Percentiles rank a stretch among this genome's conserved stretches.
phyloP scores from a whole-genome alignment of 2,797 vertebrate genomes.

The Threskiornis aethiopicus region DNA sequence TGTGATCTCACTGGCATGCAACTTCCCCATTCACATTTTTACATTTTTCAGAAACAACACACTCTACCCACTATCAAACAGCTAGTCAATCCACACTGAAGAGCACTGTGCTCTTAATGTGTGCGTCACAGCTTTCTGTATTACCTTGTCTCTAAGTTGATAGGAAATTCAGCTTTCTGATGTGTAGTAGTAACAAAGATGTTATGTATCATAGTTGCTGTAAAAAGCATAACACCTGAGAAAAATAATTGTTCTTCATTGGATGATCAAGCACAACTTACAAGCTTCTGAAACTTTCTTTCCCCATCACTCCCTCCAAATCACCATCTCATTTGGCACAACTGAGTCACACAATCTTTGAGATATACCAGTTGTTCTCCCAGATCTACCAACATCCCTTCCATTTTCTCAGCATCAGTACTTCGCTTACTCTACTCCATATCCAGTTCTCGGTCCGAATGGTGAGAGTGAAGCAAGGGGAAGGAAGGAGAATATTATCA shows the following conservation, averaged over 20 bases:
- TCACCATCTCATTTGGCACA: neutral
- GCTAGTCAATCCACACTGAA: neutral
- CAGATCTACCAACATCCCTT: neutral
- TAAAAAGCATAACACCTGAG: neutral
- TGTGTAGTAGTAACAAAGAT: neutral
- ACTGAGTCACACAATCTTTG: neutral
- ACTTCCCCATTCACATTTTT: neutral
- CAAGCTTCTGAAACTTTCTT: neutral
- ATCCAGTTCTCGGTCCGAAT: neutral
- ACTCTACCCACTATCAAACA: neutral
- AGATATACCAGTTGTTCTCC: neutral
- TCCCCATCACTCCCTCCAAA: neutral
- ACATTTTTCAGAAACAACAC: neutral
- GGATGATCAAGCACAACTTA: neutral
- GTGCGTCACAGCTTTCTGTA: neutral
- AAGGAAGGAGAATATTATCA: neutral
- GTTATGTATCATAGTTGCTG: neutral
- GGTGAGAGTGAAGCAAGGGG: neutral
- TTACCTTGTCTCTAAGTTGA: neutral
- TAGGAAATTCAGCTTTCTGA: neutral
- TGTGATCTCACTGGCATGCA: neutral
- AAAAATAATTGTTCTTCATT: neutral
- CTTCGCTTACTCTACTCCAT: neutral
- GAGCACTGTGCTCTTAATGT: neutral
- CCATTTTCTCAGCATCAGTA: neutral